Base-by-base conservation (phyloP, 2,113 vertebrate genomes). In the Trichomycterus rosablanca region DNA sequence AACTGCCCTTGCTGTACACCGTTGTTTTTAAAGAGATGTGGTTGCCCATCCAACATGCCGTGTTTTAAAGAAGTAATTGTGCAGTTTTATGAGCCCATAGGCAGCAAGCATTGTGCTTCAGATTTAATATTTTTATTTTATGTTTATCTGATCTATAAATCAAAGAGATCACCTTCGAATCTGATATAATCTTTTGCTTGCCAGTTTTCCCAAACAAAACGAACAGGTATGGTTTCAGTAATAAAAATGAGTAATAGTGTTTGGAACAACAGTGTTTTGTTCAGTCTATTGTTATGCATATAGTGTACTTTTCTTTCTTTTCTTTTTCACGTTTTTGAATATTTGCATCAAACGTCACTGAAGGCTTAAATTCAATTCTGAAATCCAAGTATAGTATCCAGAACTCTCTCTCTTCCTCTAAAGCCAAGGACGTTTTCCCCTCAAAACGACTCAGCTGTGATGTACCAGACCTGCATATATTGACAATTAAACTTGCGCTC, bases 401-500 rank as follows among this genome's bases (percentile, higher is more conserved):
- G 37, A 12, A 6, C 45, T 48, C 16, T 57, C 32, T 23, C 53
- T 46, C 46, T 66, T 34, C 16, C 28, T 59, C 15, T 32, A 74
- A 81, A 78, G 80, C 79, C 84, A 85, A 84, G 83, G 82, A 87
- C 59, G 23, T 53, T 68, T 66, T 49, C 60, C 66, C 68, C 66
- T 61, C 35, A 48, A 16, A 35, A 73, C 67, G 74, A 69, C 74
- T 80, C 79, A 67, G 53, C 49, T 63, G 66, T 84, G 81, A 79
- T 85, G 83, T 87, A 85, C 59, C 80, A 76, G 63, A 86, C 77
- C 82, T 75, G 74, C 74, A 80, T 65, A 77, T 70, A 80, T n/a
- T n/a, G 72, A 68, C 73, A 75, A 86, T 82, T 81, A 86, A 82
- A 78, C 75, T 74, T 76, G 76, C 84, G 83, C 73, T 83, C 77